Base-by-base conservation (phyloP, 1,140 invertebrate species). In the Plectus sambesii region DNA sequence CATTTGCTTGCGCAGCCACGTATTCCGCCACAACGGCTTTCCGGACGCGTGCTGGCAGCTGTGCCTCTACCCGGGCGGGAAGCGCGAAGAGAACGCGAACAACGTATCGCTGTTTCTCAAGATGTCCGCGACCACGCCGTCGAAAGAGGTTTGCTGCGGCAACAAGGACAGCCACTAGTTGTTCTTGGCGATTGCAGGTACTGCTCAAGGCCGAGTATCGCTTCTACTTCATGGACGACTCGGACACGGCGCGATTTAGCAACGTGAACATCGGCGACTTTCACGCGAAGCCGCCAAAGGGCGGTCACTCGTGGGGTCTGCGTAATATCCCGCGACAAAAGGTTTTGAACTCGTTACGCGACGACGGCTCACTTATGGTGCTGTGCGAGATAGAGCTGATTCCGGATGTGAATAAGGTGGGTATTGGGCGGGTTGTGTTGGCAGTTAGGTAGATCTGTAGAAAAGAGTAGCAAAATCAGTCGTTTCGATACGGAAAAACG, bases 181-280 rank as follows among this genome's bases (percentile, higher is more conserved):
- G 15, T 3, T 51, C 54, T 12, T n/a, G 63, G 57, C 17, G 27
- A 12, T 55, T 55, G 12, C 39, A 53, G 51, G 51, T 53, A 27
- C 48, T 35, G 15, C 52, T 66, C 4, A 64, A 66, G 15, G 64
- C 64, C 2, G 64, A 67, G 44, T 67, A 67, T 42, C 48, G 54
- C 19, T 67, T 67, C 49, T 66, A 63, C 39, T 67, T 67, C 30
- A 35, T 67, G 22, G 62, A 67, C 42, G 64, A 67, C 33, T 40
- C 44, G 8, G 63, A 55, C 15, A 30, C 49, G 37, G 36, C 61
- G 9, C 43, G 43, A 12, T 59, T 60, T 33, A 37, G 46, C 29
- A 69, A 66, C 35, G 63, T 67, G 5, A 67, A 67, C 30, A 66
- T 66, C 23, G 64, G 64, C 12, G 64, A 67, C 35, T 67, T 67